Percentiles rank a stretch among this genome's conserved stretches.
These are phyloP conservation scores for Siphamia tubifer DNA, from an alignment of 2,113 vertebrate genomes.

Conservation along the genomic window DNA sequence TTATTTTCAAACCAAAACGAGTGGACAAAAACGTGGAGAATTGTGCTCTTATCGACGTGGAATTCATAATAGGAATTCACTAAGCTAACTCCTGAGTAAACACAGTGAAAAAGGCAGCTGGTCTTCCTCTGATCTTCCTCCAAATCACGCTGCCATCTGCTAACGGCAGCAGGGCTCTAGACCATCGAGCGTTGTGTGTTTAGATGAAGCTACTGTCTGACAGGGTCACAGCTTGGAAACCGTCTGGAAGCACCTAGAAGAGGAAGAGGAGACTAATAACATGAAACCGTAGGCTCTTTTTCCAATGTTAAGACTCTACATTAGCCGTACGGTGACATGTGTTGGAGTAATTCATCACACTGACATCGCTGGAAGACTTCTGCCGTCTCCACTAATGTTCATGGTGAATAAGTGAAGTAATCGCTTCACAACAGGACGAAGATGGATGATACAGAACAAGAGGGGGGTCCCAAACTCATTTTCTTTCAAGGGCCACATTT, in stretches of 20 bases:
- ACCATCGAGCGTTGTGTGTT: constrained; percentile 4
- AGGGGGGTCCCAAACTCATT: no score
- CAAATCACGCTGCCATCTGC: constrained; percentile 43
- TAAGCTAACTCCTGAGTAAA: background rate
- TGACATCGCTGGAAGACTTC: no score
- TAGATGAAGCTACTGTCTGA: constrained; percentile 3
- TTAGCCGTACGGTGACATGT: no score
- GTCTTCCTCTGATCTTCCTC: constrained; percentile 4
- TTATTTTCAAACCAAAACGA: no score
- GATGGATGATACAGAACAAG: no score
- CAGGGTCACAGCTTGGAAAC: constrained; percentile 2
- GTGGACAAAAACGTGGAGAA: background rate
- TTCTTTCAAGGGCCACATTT: no score
- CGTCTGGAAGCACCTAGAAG: constrained; percentile 7
- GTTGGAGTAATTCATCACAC: no score
- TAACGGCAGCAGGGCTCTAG: constrained; percentile 23
- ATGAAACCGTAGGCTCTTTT: background rate
- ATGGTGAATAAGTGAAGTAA: no score
- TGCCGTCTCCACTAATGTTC: no score
- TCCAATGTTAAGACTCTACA: background rate
- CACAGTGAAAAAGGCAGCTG: background rate
- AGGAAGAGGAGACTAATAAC: background rate
- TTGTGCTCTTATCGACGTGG: background rate
- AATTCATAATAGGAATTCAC: background rate
- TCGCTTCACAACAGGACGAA: no score